phyloP scores from a whole-genome alignment of 1,140 invertebrate species.

The Papilio xuthus region DNA sequence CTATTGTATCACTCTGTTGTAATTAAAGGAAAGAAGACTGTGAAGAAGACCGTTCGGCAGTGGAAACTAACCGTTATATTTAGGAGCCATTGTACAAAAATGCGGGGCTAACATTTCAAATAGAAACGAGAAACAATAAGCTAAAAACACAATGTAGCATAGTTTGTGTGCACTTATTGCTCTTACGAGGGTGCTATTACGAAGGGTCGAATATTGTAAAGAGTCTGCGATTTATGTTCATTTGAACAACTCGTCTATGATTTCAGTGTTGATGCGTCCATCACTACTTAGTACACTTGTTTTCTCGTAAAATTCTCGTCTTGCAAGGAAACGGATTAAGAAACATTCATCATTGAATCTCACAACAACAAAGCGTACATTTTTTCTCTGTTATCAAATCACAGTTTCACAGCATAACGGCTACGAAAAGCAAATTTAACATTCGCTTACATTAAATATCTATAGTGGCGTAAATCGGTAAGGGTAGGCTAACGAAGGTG shows the following conservation, averaged over 20 bases:
- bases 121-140: not conserved
- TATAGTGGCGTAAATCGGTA: too few species aligned
- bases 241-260: not conserved
- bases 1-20: too few species aligned
- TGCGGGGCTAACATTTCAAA: not conserved
- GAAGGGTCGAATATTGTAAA: not conserved
- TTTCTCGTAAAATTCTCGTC: not conserved
- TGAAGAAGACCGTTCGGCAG: too few species aligned
- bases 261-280: not conserved
- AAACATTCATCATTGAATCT: not conserved
- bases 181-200: not conserved
- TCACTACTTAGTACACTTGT: not conserved
- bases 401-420: not conserved
- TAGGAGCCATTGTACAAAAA: not conserved
- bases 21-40: too few species aligned
- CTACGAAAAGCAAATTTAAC: too few species aligned
- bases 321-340: not conserved
- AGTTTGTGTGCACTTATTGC: slow-evolving; percentile 18
- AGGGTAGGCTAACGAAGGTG: too few species aligned
- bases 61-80: not conserved
- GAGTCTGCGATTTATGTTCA: not conserved
- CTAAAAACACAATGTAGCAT: not conserved
- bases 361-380: not conserved
- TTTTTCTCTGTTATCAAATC: not conserved
- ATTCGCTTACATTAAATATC: too few species aligned